Conservation (phyloP, 2,113 vertebrate genomes). For the Sardina pilchardus region DNA sequence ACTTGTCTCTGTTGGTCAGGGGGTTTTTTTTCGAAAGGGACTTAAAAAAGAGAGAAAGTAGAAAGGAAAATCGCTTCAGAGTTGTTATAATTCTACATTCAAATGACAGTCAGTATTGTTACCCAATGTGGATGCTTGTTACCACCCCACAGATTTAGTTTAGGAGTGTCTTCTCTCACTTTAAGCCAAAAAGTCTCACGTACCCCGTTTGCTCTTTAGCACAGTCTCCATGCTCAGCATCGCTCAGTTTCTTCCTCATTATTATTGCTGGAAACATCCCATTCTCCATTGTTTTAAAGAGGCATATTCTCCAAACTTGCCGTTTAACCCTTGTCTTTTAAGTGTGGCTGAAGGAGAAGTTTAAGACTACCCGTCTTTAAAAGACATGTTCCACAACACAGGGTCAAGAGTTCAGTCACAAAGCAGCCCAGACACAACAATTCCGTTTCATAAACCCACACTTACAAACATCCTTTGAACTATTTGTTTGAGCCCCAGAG, state of each 20-base stretch:
- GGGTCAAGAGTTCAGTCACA: background rate
- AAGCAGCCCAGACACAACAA: background rate
- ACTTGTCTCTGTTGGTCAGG: too few relatives aligned
- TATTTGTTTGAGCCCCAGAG: background rate
- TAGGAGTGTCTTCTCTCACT: background rate
- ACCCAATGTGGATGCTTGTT: too few relatives aligned
- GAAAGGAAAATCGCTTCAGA: too few relatives aligned
- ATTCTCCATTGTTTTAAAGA: background rate
- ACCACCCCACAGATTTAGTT: background rate
- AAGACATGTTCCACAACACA: too few relatives aligned
- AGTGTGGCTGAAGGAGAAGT: background rate
- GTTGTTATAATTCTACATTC: too few relatives aligned
- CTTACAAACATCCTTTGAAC: background rate
- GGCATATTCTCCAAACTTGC: background rate
- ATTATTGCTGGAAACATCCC: background rate
- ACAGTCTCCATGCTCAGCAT: background rate
- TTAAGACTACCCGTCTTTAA: background rate
- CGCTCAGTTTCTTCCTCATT: background rate
- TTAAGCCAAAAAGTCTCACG: background rate
- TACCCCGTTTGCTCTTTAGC: background rate
- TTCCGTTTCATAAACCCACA: background rate
- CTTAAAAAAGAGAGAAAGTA: too few relatives aligned
- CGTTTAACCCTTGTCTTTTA: background rate
- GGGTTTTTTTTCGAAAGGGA: too few relatives aligned
- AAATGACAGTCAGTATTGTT: too few relatives aligned